Base-by-base conservation (phyloP, 2,888 invertebrate genomes). In the Eristalinus sepulchralis region DNA sequence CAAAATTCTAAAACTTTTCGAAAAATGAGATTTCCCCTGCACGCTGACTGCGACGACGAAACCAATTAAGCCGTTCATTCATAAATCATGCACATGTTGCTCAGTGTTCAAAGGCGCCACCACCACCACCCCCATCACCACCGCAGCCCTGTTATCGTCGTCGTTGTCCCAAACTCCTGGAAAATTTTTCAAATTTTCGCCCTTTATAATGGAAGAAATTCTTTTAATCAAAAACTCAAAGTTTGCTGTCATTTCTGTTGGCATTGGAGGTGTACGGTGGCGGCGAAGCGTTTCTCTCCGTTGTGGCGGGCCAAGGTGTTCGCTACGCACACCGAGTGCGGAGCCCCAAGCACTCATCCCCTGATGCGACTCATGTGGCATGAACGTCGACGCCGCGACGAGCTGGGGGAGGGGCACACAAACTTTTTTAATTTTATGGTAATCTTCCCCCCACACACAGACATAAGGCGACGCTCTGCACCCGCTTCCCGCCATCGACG, bases 371-470 rank as follows among this genome's bases (percentile, higher is more conserved):
- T 22, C 39, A 31, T 64, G 71, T 22, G 53, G 22, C 53, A 63
- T 3, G 10, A 22, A 13, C n/a, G 47, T 17, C 47, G 47, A 3
- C 47, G 47, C 0, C n/a, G 24, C 1, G 33, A 2, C 47, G 60
- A n/a, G 60, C 6, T 33, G 22, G 5, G n/a, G 13, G 55, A 9
- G 62, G 17, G n/a, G 68, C 76, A 80, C 53, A 47, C 53, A 83
- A 87, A 87, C 87, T 87, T 87, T 87, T 87, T 87, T 87, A 87
- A 87, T 87, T 87, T 87, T 87, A 87, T 87, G 87, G 76, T 87
- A 87, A 87, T 86, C 79, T 79, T 86, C 13, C 73, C 73, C 66
- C 75, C 77, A 73, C 82, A 66, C 55, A 60, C 68, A 4, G 17
- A 39, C 5, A 39, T 20, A 6, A n/a, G 17, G 55, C 20, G 17